Evolutionary conservation across 2,113 vertebrate species (phyloP).

Genomic region (Mugil cephalus): DNA sequence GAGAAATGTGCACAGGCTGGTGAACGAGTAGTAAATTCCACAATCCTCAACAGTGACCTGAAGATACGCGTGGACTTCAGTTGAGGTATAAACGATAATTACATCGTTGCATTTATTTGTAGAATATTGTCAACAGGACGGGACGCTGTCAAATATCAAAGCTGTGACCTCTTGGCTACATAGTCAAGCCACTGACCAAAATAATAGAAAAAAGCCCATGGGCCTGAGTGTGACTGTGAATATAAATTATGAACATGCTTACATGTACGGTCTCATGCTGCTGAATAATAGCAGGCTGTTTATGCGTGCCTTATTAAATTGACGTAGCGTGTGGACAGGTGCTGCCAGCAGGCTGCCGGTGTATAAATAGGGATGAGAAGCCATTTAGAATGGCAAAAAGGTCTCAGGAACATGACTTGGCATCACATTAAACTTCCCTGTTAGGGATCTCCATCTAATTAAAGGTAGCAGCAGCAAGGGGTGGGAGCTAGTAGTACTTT

Average conservation of each 20-base stretch:
- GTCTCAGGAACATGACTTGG: constrained; percentile 70
- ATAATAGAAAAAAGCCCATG: constrained; percentile 42
- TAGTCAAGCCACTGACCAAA: constrained; percentile 26
- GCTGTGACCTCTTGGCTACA: constrained; percentile 8
- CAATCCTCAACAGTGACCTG: neutral
- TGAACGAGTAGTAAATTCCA: neutral
- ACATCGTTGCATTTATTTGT: no score
- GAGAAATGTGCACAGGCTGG: neutral
- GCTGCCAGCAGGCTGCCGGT: constrained; percentile 35
- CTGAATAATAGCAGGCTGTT: constrained; percentile 61
- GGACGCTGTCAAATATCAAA: constrained; percentile 26
- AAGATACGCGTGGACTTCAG: neutral
- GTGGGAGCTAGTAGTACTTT: neutral
- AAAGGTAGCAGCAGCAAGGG: constrained; percentile 6
- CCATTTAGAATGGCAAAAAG: constrained; percentile 58
- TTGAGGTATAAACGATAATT: neutral
- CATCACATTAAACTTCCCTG: constrained; percentile 69
- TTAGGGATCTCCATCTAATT: constrained; percentile 40
- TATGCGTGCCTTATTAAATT: constrained; percentile 61
- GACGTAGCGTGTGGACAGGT: constrained; percentile 56
- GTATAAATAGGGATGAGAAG: constrained; percentile 68
- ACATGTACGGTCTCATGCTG: constrained; percentile 46
- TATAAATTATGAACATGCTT: constrained; percentile 52
- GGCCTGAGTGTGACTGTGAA: constrained; percentile 61
- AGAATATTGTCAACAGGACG: constrained; percentile 8